Percentiles rank a stretch among this genome's conserved stretches.
Evolutionary conservation across 2,113 vertebrate species (phyloP).

Genomic region (Pedionomus torquatus): DNA sequence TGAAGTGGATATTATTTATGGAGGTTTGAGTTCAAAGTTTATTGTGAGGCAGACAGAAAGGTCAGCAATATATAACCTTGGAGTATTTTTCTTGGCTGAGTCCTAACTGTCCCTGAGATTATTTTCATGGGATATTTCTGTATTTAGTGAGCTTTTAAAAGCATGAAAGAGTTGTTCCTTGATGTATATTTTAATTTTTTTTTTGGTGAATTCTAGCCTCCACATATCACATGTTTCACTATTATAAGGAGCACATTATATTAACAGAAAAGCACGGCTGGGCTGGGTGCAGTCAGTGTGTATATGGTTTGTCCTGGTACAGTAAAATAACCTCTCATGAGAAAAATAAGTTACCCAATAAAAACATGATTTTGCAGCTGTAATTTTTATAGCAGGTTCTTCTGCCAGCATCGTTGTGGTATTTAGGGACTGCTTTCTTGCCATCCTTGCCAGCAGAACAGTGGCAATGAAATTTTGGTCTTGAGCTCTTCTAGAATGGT

Average conservation of each 20-base stretch:
- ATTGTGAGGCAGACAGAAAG: neutral
- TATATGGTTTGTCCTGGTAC: neutral
- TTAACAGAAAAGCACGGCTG: neutral
- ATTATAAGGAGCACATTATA: neutral
- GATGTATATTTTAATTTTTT: neutral
- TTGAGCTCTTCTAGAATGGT: neutral
- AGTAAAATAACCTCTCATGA: neutral
- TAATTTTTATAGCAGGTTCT: neutral
- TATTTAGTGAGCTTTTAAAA: neutral
- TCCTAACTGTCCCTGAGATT: neutral
- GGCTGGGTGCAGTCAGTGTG: neutral
- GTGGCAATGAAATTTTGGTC: neutral
- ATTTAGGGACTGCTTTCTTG: neutral
- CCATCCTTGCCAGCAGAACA: neutral
- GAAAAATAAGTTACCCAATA: neutral
- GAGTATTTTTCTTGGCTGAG: conserved; percentile 3
- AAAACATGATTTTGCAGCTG: neutral
- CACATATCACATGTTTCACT: neutral
- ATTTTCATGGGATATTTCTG: neutral
- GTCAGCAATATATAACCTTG: neutral
- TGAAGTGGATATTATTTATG: neutral
- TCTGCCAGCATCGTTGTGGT: neutral
- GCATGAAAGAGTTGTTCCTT: neutral
- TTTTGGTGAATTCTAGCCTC: neutral
- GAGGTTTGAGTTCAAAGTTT: neutral